Evolutionary conservation across 2,888 invertebrate species (phyloP), one percentile per base, ranked within the genome.

Genomic region (Ptilodon capucinus): DNA sequence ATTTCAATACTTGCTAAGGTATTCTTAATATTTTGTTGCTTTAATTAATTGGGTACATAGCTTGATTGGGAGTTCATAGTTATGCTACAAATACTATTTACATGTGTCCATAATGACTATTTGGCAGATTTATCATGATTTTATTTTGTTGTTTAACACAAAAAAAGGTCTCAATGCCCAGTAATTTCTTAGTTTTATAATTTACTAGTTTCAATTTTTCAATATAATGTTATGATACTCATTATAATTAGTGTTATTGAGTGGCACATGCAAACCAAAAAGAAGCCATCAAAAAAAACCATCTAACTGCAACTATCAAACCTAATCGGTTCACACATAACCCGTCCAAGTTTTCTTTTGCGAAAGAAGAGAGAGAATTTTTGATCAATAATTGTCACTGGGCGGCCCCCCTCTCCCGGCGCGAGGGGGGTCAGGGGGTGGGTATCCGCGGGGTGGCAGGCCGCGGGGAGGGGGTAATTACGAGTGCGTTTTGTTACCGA

Each of bases 341-440:
- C 91, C 90, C 91, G 91, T 91, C 91, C 91, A 90, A 91, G 91
- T 91, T 91, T 91, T 90, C 91, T 91, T 91, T 91, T 90, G 90
- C 91, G 89, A 91, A 91, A 91, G 91, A 91, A 91, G 91, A 92
- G 92, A 92, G 92, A 92, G 92, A 93, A 92, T 93, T 92, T 92
- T 92, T 92, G 93, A 93, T 93, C 93, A 92, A 93, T 93, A 93
- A 93, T 93, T 93, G 93, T 93, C 93, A 93, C 92, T 92, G 92
- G 91, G 91, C 88, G 90, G 88, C 82, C 78, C 80, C 72, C 81
- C 73, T 68, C 74, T 68, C 73, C 73, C 74, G 60, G 59, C 59
- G 60, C 55, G 54, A 51, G 69, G 65, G 60, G 63, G 63, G 51
- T 44, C 58, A 55, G 53, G 58, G 52, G 64, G 64, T 56, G 66